Evolutionary conservation across 2,113 vertebrate genomes (phyloP), one percentile per base, ranked within the genome.

Genomic region (Pongo abelii): DNA sequence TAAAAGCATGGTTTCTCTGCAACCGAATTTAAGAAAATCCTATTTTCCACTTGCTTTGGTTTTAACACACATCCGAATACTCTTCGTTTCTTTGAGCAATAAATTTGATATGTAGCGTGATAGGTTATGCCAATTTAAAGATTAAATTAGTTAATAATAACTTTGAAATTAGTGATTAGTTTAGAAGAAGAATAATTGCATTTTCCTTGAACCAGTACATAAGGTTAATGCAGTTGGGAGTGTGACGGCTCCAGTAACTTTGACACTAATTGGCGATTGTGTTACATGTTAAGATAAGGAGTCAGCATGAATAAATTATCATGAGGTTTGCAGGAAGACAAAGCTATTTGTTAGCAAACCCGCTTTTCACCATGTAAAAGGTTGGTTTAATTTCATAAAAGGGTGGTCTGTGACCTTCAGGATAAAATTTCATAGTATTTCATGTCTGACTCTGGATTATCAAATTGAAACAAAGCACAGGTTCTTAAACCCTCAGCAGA

Each of bases 161-260:
- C 97, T 98, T 98, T 98, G 97, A 98, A 98, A 98, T 98, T 98
- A 98, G 96, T 98, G 98, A 99, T 99, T 99, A 98, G 96, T 98
- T 98, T 98, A 98, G 96, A 92, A 98, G 96, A 97, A 86, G 79
- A 98, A 98, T 98, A 98, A 99, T 98, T 98, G 92, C 75, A 91
- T 98, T 98, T 99, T 96, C 92, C 93, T 98, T 98, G 98, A 98
- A 98, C 97, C 97, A 96, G 93, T 97, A 96, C 97, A 84, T 98
- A 97, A 99, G 98, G 98, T 99, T 99, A 99, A 99, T 99, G 98
- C 96, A 98, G 98, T 96, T 98, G 96, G 69, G 40, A 97, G 94
- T 91, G 94, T 97, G 97, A 97, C 96, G 97, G 97, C 96, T 98
- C 97, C 98, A 97, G 96, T 97, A 98, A 98, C 97, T 98, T 97